phyloP scores from a whole-genome alignment of 2,888 invertebrate genomes.

The Craniophora ligustri region DNA sequence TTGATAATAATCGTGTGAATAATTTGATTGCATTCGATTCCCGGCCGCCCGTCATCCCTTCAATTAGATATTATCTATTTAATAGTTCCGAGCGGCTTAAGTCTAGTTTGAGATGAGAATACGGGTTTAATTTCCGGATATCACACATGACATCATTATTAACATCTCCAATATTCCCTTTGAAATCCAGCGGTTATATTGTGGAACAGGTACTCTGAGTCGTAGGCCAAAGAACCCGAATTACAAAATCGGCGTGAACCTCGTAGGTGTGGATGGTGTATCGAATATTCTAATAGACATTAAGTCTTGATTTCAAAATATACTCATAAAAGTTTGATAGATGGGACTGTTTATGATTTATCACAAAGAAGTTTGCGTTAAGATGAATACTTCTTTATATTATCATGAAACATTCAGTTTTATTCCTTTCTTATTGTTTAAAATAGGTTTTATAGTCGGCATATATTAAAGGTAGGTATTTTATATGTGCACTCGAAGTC shows the following conservation, averaged over 20 bases:
- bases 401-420: too few species aligned
- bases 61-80: slow-evolving; percentile 39
- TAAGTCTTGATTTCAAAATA: slow-evolving; percentile 25
- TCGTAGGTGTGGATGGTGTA: slow-evolving; percentile 24
- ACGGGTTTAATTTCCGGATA: slow-evolving; percentile 44
- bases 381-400: slow-evolving; percentile 3
- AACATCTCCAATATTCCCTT: slow-evolving; percentile 26
- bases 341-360: slow-evolving; percentile 33
- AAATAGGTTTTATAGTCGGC: too few species aligned
- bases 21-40: slow-evolving; percentile 28
- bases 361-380: slow-evolving; percentile 16
- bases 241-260: slow-evolving; percentile 35
- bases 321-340: slow-evolving; percentile 33
- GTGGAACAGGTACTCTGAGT: slow-evolving; percentile 24
- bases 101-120: slow-evolving; percentile 37
- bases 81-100: slow-evolving; percentile 19
- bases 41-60: slow-evolving; percentile 19
- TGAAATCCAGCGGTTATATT: slow-evolving; percentile 9
- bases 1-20: slow-evolving; percentile 5
- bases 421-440: too few species aligned
- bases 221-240: slow-evolving; percentile 24
- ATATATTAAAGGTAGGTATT: too few species aligned
- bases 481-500: too few species aligned
- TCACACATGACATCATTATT: slow-evolving; percentile 32
- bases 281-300: slow-evolving; percentile 18